Evolutionary conservation across 1,140 invertebrate species (phyloP).

Genomic region (Anoplophora glabripennis): DNA sequence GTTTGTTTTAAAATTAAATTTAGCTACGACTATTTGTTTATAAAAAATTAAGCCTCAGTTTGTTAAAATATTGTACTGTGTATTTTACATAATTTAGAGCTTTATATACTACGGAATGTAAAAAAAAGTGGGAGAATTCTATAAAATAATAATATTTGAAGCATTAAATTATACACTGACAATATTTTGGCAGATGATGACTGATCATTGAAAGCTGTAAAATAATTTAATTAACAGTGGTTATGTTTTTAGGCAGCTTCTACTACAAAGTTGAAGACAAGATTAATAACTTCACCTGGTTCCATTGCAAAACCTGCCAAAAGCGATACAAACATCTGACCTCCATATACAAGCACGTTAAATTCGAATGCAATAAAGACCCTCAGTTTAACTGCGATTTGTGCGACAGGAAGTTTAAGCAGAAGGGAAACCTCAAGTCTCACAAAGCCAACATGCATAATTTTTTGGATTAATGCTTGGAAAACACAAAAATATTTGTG

Average conservation of each 20-base stretch:
- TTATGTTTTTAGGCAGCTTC: neutral
- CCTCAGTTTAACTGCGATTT: slow-evolving; percentile 47
- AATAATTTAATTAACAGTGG: neutral
- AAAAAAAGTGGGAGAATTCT: neutral
- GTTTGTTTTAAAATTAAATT: no score
- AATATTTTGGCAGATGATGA: neutral
- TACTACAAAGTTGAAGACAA: slow-evolving; percentile 8
- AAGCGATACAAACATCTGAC: slow-evolving; percentile 57
- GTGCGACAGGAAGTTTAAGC: slow-evolving; percentile 43
- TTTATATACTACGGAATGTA: no score
- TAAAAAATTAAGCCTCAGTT: no score
- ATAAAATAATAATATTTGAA: neutral
- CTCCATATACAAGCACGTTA: slow-evolving; percentile 58
- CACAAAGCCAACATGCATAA: slow-evolving; percentile 39
- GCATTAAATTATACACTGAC: neutral
- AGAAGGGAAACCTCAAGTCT: slow-evolving; percentile 38
- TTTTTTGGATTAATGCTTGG: no score
- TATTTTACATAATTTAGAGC: no score
- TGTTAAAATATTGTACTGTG: no score
- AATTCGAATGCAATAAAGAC: slow-evolving; percentile 64
- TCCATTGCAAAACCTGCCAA: slow-evolving; percentile 50
- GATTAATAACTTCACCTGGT: slow-evolving; percentile 2
- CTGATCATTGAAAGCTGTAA: no score
- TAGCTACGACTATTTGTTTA: no score
- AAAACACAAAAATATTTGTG: neutral